Evolutionary conservation across 2,888 invertebrate genomes (phyloP).

Genomic region (Prenolepis imparis): DNA sequence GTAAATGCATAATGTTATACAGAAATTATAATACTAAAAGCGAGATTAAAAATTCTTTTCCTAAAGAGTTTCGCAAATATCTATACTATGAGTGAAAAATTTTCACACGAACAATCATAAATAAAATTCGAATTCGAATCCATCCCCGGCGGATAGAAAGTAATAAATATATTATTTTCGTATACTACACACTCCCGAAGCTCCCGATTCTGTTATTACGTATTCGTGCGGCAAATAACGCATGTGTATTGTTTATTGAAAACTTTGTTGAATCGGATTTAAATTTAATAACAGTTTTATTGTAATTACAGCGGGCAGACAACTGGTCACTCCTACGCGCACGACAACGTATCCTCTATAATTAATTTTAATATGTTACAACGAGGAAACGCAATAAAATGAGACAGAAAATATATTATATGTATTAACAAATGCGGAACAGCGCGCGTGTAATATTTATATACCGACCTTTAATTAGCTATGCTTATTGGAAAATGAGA

Average conservation of each 20-base stretch:
- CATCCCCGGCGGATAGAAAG: background rate
- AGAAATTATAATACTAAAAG: background rate
- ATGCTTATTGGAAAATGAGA: conserved; percentile 37
- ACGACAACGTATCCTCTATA: background rate
- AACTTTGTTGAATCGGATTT: conserved; percentile 14
- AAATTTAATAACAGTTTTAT: conserved; percentile 28
- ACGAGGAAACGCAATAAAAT: background rate
- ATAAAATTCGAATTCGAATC: background rate
- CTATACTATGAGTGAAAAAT: background rate
- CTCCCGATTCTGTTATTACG: background rate
- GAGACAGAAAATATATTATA: conserved; percentile 7
- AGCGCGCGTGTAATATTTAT: background rate
- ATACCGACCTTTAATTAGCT: conserved; percentile 20
- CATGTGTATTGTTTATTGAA: background rate
- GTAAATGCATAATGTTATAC: background rate
- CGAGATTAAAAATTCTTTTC: background rate
- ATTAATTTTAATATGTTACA: conserved; percentile 30
- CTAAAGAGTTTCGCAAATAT: background rate
- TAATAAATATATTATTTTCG: background rate
- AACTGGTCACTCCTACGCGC: background rate
- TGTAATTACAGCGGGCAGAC: conserved; percentile 26
- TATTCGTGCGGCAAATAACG: conserved; percentile 5
- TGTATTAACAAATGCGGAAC: conserved; percentile 16
- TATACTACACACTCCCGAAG: background rate
- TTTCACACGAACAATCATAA: background rate